These are phyloP conservation scores for Galagoides demidoff DNA, from an alignment of 2,797 vertebrate species.

Conservation along the genomic window DNA sequence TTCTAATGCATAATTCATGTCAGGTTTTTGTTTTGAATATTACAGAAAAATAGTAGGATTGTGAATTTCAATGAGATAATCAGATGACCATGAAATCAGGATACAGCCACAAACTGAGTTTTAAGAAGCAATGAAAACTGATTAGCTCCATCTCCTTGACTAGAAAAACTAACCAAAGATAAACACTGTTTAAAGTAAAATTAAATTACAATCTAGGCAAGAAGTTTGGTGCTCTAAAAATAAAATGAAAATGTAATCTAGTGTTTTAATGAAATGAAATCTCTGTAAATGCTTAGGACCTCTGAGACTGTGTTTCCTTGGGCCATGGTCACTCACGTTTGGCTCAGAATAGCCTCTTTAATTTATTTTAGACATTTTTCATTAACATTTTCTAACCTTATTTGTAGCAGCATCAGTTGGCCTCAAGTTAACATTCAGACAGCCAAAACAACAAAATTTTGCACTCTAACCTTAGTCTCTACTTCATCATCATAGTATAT, in stretches of 20 bases:
- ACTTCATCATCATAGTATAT: neutral
- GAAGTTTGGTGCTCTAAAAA: slow-evolving; percentile 8
- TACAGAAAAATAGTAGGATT: slow-evolving; percentile 41
- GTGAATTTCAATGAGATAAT: slow-evolving; percentile 48
- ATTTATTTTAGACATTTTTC: neutral
- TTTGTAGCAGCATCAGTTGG: neutral
- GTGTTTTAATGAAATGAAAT: slow-evolving; percentile 63
- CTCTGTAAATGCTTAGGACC: neutral
- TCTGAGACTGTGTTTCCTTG: neutral
- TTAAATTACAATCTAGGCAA: slow-evolving; percentile 61
- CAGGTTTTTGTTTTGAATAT: slow-evolving; percentile 56
- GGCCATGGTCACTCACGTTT: neutral
- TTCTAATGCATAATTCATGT: slow-evolving; percentile 62
- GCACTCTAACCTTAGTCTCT: neutral
- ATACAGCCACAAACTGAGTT: slow-evolving; percentile 25
- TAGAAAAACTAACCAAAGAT: slow-evolving; percentile 61
- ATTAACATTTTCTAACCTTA: slow-evolving; percentile 2
- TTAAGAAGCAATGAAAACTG: slow-evolving; percentile 62
- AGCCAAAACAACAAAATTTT: slow-evolving; percentile 30
- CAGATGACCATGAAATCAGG: slow-evolving; percentile 54
- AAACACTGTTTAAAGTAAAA: slow-evolving; percentile 44
- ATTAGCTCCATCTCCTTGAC: slow-evolving; percentile 61
- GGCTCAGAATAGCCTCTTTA: neutral
- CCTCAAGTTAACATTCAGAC: slow-evolving; percentile 17
- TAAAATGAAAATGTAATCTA: slow-evolving; percentile 5